Evolutionary conservation across 2,113 vertebrate genomes (phyloP).

Genomic region (Nothocercus nigrocapillus): DNA sequence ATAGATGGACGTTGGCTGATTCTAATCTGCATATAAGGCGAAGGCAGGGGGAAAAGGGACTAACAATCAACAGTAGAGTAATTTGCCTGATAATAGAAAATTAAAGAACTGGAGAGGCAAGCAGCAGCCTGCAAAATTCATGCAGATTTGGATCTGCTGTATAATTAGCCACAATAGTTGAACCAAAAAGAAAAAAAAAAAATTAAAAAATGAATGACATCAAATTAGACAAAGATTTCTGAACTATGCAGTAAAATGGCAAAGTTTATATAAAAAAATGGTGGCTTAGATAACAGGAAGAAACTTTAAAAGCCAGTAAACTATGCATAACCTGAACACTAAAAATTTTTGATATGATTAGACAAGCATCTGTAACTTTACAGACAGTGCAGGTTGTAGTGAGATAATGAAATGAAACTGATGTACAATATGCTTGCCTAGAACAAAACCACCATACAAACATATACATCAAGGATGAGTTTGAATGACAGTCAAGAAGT

Average conservation of each 20-base stretch:
- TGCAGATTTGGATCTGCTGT: constrained; percentile 54
- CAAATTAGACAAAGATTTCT: constrained; percentile 34
- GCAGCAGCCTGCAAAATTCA: constrained; percentile 44
- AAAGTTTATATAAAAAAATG: constrained; percentile 21
- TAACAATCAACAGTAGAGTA: constrained; percentile 51
- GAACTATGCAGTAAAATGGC: background rate
- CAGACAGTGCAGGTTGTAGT: constrained; percentile 37
- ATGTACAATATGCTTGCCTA: background rate
- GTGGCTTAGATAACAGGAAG: background rate
- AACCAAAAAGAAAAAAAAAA: background rate
- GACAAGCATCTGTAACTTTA: constrained; percentile 59
- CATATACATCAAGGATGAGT: background rate
- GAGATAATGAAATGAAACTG: constrained; percentile 38
- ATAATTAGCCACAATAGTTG: constrained; percentile 58
- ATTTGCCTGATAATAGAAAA: constrained; percentile 70
- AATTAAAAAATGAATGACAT: background rate
- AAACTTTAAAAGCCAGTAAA: constrained; percentile 6
- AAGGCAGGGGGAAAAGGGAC: background rate
- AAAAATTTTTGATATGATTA: constrained; percentile 56
- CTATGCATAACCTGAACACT: background rate
- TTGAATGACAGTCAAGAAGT: background rate
- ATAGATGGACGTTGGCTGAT: constrained; percentile 11
- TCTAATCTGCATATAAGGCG: constrained; percentile 28
- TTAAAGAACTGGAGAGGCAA: constrained; percentile 46
- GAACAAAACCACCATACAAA: constrained; percentile 21